These are phyloP conservation scores for Puntigrus tetrazona DNA, from an alignment of 2,113 vertebrate species.

Conservation along the genomic window DNA sequence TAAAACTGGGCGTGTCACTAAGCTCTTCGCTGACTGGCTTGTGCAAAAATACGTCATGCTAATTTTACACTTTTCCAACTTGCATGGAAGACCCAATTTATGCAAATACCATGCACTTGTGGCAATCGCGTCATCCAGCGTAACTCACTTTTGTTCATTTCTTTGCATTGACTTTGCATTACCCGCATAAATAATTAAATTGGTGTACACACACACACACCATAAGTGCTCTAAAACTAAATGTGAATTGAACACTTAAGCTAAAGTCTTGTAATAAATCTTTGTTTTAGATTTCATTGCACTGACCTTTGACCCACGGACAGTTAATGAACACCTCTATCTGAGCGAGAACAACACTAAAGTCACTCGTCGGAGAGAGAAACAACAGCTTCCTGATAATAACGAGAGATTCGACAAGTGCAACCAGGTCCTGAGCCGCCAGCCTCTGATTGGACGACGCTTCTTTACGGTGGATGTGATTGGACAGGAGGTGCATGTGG, in stretches of 20 bases:
- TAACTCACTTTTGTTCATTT: too few relatives aligned
- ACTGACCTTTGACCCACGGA: slow-evolving; percentile 4
- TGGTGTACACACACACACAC: too few relatives aligned
- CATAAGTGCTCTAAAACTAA: background rate
- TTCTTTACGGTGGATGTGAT: slow-evolving; percentile 17
- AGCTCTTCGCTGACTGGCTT: too few relatives aligned
- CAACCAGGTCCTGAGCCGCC: slow-evolving; percentile 22
- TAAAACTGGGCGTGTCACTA: too few relatives aligned
- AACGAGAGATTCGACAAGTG: background rate
- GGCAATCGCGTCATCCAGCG: too few relatives aligned
- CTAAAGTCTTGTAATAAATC: background rate
- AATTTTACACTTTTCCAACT: too few relatives aligned
- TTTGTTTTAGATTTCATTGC: background rate
- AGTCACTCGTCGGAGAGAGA: background rate
- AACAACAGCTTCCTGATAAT: background rate
- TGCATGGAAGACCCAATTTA: too few relatives aligned
- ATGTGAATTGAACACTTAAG: background rate
- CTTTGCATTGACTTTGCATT: too few relatives aligned
- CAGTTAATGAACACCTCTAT: background rate
- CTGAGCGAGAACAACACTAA: background rate
- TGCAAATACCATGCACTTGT: too few relatives aligned
- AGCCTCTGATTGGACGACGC: background rate
- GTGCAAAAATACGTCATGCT: too few relatives aligned
- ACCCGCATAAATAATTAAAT: too few relatives aligned
- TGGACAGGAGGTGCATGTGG: background rate